Evolutionary conservation across 64 coral and sea anemone genomes (phyloP).

Genomic region (Pachyseris speciosa): DNA sequence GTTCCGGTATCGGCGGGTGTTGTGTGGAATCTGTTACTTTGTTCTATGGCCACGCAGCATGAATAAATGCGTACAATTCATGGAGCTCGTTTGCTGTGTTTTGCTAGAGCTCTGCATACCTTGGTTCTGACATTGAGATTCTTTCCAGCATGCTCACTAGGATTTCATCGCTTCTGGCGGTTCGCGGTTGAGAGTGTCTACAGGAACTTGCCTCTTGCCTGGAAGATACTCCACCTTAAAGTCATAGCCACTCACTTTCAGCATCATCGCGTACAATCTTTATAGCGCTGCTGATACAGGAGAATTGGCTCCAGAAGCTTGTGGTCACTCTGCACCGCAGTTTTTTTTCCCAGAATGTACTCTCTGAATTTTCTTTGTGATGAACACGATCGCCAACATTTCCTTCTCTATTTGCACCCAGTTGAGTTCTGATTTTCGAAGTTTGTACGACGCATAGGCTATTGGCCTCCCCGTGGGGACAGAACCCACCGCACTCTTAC

Average conservation of each 20-base stretch:
- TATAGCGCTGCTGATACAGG: constrained; percentile 46
- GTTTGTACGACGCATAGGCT: constrained; percentile 40
- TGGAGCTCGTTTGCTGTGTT: constrained; percentile 64
- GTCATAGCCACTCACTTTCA: constrained; percentile 58
- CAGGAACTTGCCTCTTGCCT: constrained; percentile 55
- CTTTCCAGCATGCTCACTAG: constrained; percentile 57
- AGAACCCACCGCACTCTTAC: constrained; percentile 44
- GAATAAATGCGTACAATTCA: constrained; percentile 25
- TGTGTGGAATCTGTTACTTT: constrained; percentile 20
- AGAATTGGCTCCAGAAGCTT: constrained; percentile 62
- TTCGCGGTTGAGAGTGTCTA: constrained; percentile 55
- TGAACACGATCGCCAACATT: constrained; percentile 62
- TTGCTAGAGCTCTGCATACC: constrained; percentile 58
- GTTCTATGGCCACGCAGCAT: constrained; percentile 28
- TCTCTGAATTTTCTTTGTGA: constrained; percentile 72
- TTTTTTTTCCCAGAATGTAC: constrained; percentile 44
- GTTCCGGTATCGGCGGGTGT: not conserved
- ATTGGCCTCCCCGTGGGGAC: constrained; percentile 46
- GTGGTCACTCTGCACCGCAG: constrained; percentile 45
- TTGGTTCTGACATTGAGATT: constrained; percentile 38
- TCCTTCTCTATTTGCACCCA: constrained; percentile 62
- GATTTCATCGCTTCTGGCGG: constrained; percentile 26
- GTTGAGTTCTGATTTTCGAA: constrained; percentile 33
- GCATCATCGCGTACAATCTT: constrained; percentile 60
- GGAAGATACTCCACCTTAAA: constrained; percentile 69